Base-by-base conservation (phyloP, 2,888 invertebrate genomes). In the Crossocerus cetratus region DNA sequence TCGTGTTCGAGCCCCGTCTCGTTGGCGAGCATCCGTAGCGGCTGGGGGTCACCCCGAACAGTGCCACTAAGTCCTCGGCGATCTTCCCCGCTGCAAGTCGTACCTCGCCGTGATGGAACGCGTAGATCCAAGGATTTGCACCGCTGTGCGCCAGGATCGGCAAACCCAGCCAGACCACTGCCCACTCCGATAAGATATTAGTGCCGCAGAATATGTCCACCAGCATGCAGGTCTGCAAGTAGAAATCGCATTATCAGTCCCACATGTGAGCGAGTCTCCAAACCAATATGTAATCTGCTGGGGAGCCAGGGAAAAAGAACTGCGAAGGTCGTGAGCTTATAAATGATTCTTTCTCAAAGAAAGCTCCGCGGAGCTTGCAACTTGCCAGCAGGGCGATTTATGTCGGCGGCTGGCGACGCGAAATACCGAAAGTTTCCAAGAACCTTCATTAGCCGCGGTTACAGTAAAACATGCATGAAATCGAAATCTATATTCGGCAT, bases 91-190 rank as follows among this genome's bases (percentile, higher is more conserved):
- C 93, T 0, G 93, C 93, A 0, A 92, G 87, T 14, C 93, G 91
- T 80, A 94, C 92, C 84, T 94, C 93, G 0, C 93, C 91, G 80
- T 93, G 93, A 76, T 93, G 91, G 84, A 93, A 94, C 2, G 93
- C 93, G 86, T 94, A 94, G 45, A 94, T 91, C 93, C 93, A 94
- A 0, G 94, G 94, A 84, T 94, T 94, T 69, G 92, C 90, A 5
- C 93, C 92, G 84, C 93, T 93, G 86, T 92, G 93, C 3, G 92
- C 91, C 56, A 93, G 88, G 16, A 93, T 92, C 1, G 93, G 92
- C n/a, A 93, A 89, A 2, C 92, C 92, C 45, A 93, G 86, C 88
- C 92, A 93, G 20, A 93, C 91, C 3, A 92, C 91, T 21, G 92
- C 86, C 92, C 93, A 92, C 45, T 91, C 90, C 20, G 91, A 89